Evolutionary conservation across 2,888 invertebrate species (phyloP).

Genomic region (Mythimna lalbum): DNA sequence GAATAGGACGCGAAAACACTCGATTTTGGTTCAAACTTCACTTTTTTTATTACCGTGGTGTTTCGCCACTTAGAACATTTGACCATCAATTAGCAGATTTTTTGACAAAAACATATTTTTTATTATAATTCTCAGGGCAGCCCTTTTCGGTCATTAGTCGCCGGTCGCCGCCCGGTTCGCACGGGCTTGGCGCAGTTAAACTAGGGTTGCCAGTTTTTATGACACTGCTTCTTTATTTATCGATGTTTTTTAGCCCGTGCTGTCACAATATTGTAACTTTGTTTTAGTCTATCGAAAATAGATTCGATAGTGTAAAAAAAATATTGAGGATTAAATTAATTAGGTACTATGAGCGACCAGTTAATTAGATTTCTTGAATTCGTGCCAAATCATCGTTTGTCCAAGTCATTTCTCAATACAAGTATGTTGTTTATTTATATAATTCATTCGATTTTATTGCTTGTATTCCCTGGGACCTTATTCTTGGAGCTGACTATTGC

Average conservation of each 20-base stretch:
- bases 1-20: no score
- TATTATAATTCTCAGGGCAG: constrained; percentile 68
- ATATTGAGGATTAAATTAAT: neutral
- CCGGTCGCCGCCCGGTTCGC: constrained; percentile 60
- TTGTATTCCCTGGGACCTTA: neutral
- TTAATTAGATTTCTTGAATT: neutral
- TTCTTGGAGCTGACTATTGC: neutral
- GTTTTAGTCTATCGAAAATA: neutral
- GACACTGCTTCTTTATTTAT: constrained; percentile 25
- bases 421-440: neutral
- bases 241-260: constrained; percentile 2
- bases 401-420: constrained; percentile 2
- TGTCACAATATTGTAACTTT: constrained; percentile 1
- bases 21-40: neutral
- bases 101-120: constrained; percentile 57
- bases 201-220: constrained; percentile 54
- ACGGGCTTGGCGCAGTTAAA: constrained; percentile 34
- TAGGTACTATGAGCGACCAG: neutral
- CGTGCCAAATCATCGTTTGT: constrained; percentile 18
- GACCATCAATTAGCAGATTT: constrained; percentile 64
- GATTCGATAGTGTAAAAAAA: neutral
- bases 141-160: constrained; percentile 69
- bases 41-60: neutral
- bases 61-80: constrained; percentile 20
- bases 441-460: neutral